Conservation (phyloP, 2,113 vertebrate genomes). For the Lampris incognitus region DNA sequence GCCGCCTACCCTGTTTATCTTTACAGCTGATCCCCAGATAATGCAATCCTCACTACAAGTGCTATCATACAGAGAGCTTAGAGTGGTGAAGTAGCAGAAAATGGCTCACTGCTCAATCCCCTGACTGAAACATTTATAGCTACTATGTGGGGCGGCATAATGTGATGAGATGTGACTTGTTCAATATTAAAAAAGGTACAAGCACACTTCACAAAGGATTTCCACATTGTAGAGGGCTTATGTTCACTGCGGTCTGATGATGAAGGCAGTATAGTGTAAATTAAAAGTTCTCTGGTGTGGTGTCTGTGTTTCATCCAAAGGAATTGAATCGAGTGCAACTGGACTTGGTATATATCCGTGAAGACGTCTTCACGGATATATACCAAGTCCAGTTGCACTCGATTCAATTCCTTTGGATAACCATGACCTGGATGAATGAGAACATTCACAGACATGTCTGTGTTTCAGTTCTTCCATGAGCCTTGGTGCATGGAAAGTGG, state of each 20-base stretch:
- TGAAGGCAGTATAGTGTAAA: neutral
- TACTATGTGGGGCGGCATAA: slow-evolving; percentile 13
- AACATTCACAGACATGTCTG: too few relatives aligned
- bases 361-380: too few relatives aligned
- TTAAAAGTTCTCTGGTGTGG: neutral
- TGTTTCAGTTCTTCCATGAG: too few relatives aligned
- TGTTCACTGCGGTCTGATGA: neutral
- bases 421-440: too few relatives aligned
- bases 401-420: too few relatives aligned
- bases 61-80: slow-evolving; percentile 37
- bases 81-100: slow-evolving; percentile 49
- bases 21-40: slow-evolving; percentile 72
- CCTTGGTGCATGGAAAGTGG: too few relatives aligned
- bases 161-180: slow-evolving; percentile 17
- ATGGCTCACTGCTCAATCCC: slow-evolving; percentile 25
- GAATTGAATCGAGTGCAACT: too few relatives aligned
- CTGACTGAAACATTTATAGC: slow-evolving; percentile 45
- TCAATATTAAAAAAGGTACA: slow-evolving; percentile 29
- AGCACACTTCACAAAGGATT: neutral
- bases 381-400: too few relatives aligned
- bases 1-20: slow-evolving; percentile 73
- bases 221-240: neutral
- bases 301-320: too few relatives aligned
- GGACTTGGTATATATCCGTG: too few relatives aligned
- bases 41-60: slow-evolving; percentile 68